Evolutionary conservation across 2,113 vertebrate species (phyloP).

Genomic region (Hippocampus guttulatus): DNA sequence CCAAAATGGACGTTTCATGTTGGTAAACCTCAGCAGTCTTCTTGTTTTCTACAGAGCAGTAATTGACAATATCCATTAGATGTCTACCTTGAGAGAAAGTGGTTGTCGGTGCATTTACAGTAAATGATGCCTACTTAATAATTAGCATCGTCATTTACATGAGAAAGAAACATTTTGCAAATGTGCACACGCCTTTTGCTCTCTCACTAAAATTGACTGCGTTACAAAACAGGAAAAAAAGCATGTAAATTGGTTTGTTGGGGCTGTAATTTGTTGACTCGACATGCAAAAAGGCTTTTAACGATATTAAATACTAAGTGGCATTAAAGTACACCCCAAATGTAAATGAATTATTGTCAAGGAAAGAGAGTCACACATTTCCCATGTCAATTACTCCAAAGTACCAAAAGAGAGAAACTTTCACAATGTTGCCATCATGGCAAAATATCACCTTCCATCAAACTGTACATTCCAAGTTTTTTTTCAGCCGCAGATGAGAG

Average conservation of each 20-base stretch:
- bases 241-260: neutral
- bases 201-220: neutral
- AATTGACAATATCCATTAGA: slow-evolving; percentile 44
- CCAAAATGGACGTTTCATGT: slow-evolving; percentile 49
- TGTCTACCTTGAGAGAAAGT: neutral
- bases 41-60: slow-evolving; percentile 38
- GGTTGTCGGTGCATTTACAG: neutral
- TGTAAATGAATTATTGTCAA: neutral
- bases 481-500: neutral
- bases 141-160: neutral
- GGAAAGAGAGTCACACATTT: neutral
- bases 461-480: neutral
- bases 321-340: neutral
- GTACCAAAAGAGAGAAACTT: neutral
- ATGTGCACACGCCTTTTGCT: neutral
- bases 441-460: neutral
- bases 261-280: neutral
- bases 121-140: neutral
- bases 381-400: neutral
- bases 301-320: neutral
- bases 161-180: neutral
- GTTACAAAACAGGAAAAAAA: neutral
- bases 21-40: slow-evolving; percentile 27
- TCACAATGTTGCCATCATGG: neutral
- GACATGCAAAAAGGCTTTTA: neutral